A percentile compares a stretch with the other conserved stretches of the same genome.
Evolutionary conservation across 1,140 invertebrate species (phyloP).

Genomic region (Diabrotica virgifera): DNA sequence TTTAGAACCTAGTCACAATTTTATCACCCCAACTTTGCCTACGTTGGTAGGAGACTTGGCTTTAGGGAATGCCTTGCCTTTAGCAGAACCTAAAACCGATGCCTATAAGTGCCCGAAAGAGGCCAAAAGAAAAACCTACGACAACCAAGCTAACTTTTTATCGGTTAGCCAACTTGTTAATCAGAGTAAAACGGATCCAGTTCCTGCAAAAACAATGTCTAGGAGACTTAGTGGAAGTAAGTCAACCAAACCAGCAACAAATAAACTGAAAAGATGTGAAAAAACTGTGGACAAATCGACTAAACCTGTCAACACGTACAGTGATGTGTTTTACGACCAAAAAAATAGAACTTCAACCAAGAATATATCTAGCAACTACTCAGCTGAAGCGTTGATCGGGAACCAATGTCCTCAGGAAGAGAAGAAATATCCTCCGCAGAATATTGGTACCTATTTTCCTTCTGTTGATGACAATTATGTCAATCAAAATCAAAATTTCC

Average conservation of each 20-base stretch:
- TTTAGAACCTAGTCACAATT: conserved; percentile 44
- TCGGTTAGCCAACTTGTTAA: conserved; percentile 67
- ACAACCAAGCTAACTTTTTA: conserved; percentile 50
- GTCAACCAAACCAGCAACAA: conserved; percentile 16
- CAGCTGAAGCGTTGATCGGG: conserved; percentile 58
- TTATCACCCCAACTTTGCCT: conserved; percentile 54
- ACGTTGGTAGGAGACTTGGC: conserved; percentile 60
- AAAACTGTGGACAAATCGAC: conserved; percentile 15
- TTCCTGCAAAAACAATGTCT: conserved; percentile 27
- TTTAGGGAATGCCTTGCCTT: conserved; percentile 47
- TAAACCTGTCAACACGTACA: conserved; percentile 21
- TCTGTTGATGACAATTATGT: conserved; percentile 37
- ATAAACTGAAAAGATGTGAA: conserved; percentile 19
- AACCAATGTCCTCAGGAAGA: conserved; percentile 34
- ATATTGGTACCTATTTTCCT: conserved; percentile 38
- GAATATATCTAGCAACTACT: conserved; percentile 53
- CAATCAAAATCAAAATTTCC: conserved; percentile 27
- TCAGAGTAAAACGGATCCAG: conserved; percentile 52
- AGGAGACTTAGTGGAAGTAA: conserved; percentile 37
- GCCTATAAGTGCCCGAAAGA: conserved; percentile 26
- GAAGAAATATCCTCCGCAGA: conserved; percentile 32
- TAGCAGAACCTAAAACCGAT: conserved; percentile 30
- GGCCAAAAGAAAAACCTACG: conserved; percentile 31
- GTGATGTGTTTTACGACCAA: conserved; percentile 32
- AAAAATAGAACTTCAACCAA: conserved; percentile 28